These are phyloP conservation scores for Montipora capitata DNA, from an alignment of 92 coral and sea anemone species.

Conservation along the genomic window DNA sequence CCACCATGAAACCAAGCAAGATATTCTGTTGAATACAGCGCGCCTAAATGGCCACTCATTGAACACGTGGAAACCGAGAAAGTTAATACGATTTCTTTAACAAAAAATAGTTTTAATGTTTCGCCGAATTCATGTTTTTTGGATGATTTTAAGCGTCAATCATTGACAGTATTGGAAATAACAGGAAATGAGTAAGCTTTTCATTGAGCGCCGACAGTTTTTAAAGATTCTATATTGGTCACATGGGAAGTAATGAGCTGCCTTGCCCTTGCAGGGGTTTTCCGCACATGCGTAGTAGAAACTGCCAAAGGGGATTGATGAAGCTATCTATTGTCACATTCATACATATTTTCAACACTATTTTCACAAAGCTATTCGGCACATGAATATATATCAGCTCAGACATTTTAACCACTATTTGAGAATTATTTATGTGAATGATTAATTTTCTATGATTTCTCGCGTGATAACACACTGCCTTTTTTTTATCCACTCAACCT, in stretches of 20 bases:
- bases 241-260: not conserved
- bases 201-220: not conserved
- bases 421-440: not conserved
- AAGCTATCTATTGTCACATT: not conserved
- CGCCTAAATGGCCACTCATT: no score
- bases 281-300: not conserved
- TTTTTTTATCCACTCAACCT: slow-evolving; percentile 2
- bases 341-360: not conserved
- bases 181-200: not conserved
- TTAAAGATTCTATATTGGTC: not conserved
- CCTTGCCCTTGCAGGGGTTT: not conserved
- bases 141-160: not conserved
- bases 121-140: no score
- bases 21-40: no score
- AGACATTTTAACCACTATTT: slow-evolving; percentile 15
- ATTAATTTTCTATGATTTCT: not conserved
- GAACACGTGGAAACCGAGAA: no score
- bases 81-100: no score
- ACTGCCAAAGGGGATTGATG: no score
- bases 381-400: not conserved
- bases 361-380: not conserved
- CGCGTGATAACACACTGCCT: not conserved
- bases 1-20: no score
- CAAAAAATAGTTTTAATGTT: no score
- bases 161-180: not conserved